Evolutionary conservation across 2,888 invertebrate genomes (phyloP).

Genomic region (Phorcus lineatus): DNA sequence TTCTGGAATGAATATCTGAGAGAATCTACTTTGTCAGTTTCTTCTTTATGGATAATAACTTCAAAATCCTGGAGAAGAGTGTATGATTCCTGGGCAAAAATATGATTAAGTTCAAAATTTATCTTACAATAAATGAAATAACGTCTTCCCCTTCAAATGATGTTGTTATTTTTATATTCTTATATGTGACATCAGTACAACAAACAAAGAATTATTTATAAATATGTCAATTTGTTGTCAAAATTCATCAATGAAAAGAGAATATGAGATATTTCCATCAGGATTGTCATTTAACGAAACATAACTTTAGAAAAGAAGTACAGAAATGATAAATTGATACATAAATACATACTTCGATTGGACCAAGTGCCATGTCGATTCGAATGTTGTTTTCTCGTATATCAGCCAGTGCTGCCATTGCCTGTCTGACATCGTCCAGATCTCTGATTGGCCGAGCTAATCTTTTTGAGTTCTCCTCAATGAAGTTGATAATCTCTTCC

Average conservation of each 20-base stretch:
- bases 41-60: slow-evolving; percentile 84
- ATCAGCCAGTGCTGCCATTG: slow-evolving; percentile 86
- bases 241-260: too few species aligned
- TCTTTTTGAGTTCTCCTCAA: slow-evolving; percentile 84
- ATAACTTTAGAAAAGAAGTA: too few species aligned
- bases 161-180: too few species aligned
- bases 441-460: slow-evolving; percentile 82
- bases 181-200: too few species aligned
- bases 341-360: slow-evolving; percentile 80
- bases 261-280: too few species aligned
- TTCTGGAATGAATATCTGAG: slow-evolving; percentile 86
- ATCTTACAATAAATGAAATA: too few species aligned
- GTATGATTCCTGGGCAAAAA: slow-evolving; percentile 81
- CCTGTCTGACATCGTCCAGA: slow-evolving; percentile 80
- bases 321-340: too few species aligned
- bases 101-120: background rate
- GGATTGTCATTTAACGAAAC: too few species aligned
- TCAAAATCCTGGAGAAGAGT: slow-evolving; percentile 79
- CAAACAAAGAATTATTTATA: too few species aligned
- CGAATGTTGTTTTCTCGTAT: slow-evolving; percentile 84
- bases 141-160: too few species aligned
- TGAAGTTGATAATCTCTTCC: slow-evolving; percentile 84
- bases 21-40: slow-evolving; percentile 86
- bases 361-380: slow-evolving; percentile 82
- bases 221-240: too few species aligned